Percentiles rank a stretch among this genome's conserved stretches.
Conservation (phyloP, 2,888 invertebrate species). For the Anaspis maculata region DNA sequence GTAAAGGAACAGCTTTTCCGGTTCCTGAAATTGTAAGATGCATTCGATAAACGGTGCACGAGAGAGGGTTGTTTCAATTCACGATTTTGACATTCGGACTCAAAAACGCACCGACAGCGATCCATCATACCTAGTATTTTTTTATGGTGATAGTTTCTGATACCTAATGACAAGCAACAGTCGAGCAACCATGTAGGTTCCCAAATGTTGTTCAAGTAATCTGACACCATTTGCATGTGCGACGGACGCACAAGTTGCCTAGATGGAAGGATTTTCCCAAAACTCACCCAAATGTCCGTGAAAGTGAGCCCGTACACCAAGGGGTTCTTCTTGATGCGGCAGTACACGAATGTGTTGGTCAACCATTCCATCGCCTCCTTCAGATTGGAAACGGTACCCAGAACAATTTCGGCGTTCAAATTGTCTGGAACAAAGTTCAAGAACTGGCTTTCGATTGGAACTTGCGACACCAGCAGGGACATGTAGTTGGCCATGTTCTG, state of each 20-base stretch:
- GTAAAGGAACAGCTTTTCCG: conserved; percentile 70
- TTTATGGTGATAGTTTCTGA: too few species aligned
- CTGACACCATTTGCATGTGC: too few species aligned
- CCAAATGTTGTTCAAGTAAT: too few species aligned
- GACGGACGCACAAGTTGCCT: too few species aligned
- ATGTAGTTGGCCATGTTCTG: conserved; percentile 90
- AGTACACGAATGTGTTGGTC: conserved; percentile 92
- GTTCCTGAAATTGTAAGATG: too few species aligned
- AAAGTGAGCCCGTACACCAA: conserved; percentile 62
- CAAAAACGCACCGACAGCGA: conserved; percentile 2
- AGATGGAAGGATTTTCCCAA: conserved; percentile 34
- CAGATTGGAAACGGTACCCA: conserved; percentile 94
- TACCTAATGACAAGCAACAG: too few species aligned
- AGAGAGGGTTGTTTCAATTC: too few species aligned
- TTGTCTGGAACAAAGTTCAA: conserved; percentile 87
- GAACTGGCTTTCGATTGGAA: conserved; percentile 97
- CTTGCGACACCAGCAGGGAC: conserved; percentile 88
- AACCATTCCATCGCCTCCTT: conserved; percentile 97
- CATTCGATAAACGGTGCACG: too few species aligned
- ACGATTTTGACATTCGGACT: too few species aligned
- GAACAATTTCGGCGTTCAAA: conserved; percentile 92
- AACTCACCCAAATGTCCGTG: conserved; percentile 52
- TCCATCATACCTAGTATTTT: too few species aligned
- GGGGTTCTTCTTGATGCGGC: conserved; percentile 90
- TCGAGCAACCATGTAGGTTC: too few species aligned